Percentiles rank a stretch among this genome's conserved stretches.
Evolutionary conservation across 2,797 vertebrate genomes (phyloP).

Genomic region (Poecilia picta): DNA sequence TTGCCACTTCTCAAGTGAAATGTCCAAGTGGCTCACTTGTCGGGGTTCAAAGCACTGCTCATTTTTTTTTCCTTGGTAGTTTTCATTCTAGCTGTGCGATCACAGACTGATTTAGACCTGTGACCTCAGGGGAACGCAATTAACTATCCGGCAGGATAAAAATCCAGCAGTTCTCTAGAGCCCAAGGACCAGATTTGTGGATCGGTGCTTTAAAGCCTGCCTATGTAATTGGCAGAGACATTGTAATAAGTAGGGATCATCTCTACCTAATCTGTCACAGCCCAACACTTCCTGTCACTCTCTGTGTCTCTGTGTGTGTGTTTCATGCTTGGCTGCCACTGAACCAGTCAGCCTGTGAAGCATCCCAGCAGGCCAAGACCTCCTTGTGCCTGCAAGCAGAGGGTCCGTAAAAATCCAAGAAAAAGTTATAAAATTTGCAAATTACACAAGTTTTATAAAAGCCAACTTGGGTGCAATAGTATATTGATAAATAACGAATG

Average conservation of each 20-base stretch:
- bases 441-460: slow-evolving; percentile 32
- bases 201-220: slow-evolving; percentile 61
- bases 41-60: slow-evolving; percentile 30
- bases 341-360: slow-evolving; percentile 39
- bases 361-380: slow-evolving; percentile 44
- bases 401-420: slow-evolving; percentile 13
- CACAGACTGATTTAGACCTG: slow-evolving; percentile 45
- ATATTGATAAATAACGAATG: slow-evolving; percentile 67
- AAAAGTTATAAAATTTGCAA: slow-evolving; percentile 35
- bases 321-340: slow-evolving; percentile 57
- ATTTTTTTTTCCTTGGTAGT: slow-evolving; percentile 44
- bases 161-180: slow-evolving; percentile 52
- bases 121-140: slow-evolving; percentile 54
- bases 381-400: slow-evolving; percentile 33
- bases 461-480: slow-evolving; percentile 43
- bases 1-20: slow-evolving; percentile 36
- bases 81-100: slow-evolving; percentile 50
- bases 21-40: slow-evolving; percentile 50
- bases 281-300: slow-evolving; percentile 63
- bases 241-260: slow-evolving; percentile 77
- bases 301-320: slow-evolving; percentile 30
- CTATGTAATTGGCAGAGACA: slow-evolving; percentile 73
- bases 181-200: slow-evolving; percentile 60
- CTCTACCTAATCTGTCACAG: slow-evolving; percentile 74
- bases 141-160: slow-evolving; percentile 59